Evolutionary conservation across 2,888 invertebrate species (phyloP), one percentile per base, ranked within the genome.

Genomic region (Himalopsyche japonica): DNA sequence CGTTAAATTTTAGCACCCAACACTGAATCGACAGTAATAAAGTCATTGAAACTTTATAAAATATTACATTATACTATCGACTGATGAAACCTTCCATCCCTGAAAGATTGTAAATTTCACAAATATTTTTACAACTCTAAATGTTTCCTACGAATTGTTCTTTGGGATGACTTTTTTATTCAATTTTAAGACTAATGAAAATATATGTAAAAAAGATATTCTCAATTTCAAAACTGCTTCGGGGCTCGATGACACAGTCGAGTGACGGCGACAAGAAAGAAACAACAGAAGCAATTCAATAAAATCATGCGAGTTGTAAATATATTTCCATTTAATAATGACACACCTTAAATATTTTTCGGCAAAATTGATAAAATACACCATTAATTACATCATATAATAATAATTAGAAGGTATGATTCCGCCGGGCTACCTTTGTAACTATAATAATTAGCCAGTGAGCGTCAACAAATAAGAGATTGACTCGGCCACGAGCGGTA

Each of bases 1-100:
- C 27, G 32, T 77, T 77, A n/a, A 77, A 34, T 77, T 77, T 77
- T 77, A 77, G 77, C 77, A 77, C 77, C 77, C 34, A 77, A 43
- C 77, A 77, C 37, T 77, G 4, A 20, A 77, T 34, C 43, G 77
- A 77, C 12, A 12, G 77, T 77, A 1, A 20, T 77, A 34, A 64
- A 64, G 15, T 12, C 77, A 34, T 15, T 77, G 12, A 77, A 43
- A 24, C 77, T 37, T 18, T 77, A 77, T 37, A 77, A 77, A 77
- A 77, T 77, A 34, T 77, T 27, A 70, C 70, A 70, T 70, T 30
- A 70, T 30, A 70, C 70, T 70, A 70, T 70, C 70, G 24, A 70
- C 70, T 27, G 70, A 27, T 20, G 27, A 27, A 70, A 15, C 27
- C 70, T 27, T 1, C 30, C 27, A 8, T 57, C 24, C 24, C 24